Base-by-base conservation (phyloP, 2,797 vertebrate species). In the Furcifer pardalis region DNA sequence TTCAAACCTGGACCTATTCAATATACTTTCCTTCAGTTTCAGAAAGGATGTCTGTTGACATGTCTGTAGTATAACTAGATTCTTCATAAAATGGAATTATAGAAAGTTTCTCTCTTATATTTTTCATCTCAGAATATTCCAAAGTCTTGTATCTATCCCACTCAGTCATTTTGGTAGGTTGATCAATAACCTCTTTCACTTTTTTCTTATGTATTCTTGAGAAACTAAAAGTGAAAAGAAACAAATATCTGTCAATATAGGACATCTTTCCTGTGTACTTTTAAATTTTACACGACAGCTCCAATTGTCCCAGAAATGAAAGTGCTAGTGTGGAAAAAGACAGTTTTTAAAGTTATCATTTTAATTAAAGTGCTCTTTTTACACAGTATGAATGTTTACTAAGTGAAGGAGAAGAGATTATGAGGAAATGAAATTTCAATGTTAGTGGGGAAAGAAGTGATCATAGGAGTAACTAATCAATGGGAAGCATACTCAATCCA, bases 151-250 rank as follows among this genome's bases (percentile, higher is more conserved):
- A 56, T 42, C 46, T 72, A 42, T 75, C 74, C 76, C 46, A 74
- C 21, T 86, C 85, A 52, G 74, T 40, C 35, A 7, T 13, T 63
- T 49, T 46, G 25, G 30, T 5, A 56, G 49, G 69, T 21, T 90
- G 69, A 80, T 69, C 79, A 82, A 75, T 15, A 63, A 69, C 10
- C 72, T 76, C 32, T 49, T 75, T 69, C 79, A 44, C 44, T 79
- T 2, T 35, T 25, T 83, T 42, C n/a, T 87, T 62, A 60, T 4
- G 56, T 27, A 65, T 82, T 84, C 65, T 76, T 81, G 87, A 76
- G 23, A 84, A 40, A 37, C 88, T 92, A 76, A 72, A 89, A 86
- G 56, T 7, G 30, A 88, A 77, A 40, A 80, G 72, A 3, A 69
- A 23, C 17, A 68, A 52, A 63, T 23, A 8, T 49, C 3, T 19